Percentiles rank a stretch among this genome's conserved stretches.
phyloP scores from a whole-genome alignment of 2,888 invertebrate species.

The Nemotelus pantherinus region DNA sequence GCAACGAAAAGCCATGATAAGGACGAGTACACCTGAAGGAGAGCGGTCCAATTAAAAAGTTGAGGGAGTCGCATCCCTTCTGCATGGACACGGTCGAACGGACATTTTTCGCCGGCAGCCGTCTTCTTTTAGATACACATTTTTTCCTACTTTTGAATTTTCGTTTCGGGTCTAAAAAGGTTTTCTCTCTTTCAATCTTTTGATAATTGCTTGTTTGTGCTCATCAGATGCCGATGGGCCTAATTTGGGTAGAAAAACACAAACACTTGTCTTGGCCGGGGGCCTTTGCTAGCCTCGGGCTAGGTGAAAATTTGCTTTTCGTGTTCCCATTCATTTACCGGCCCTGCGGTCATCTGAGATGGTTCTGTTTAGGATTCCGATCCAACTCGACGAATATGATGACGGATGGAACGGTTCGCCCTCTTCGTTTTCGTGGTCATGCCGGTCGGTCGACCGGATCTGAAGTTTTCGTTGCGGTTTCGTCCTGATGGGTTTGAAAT shows the following conservation, averaged over 20 bases:
- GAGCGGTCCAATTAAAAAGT: slow-evolving; percentile 45
- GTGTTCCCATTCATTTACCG: slow-evolving; percentile 44
- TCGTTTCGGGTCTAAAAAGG: slow-evolving; percentile 37
- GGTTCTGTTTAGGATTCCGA: not conserved
- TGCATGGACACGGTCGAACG: slow-evolving; percentile 39
- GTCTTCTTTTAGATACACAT: slow-evolving; percentile 21
- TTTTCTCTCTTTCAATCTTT: slow-evolving; percentile 50
- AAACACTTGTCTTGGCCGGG: slow-evolving; percentile 48
- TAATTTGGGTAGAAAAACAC: slow-evolving; percentile 51
- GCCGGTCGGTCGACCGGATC: not conserved
- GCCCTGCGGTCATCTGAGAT: slow-evolving; percentile 22
- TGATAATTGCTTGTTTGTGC: slow-evolving; percentile 56
- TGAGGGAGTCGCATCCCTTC: slow-evolving; percentile 39
- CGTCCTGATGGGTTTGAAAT: not conserved
- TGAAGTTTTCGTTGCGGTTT: slow-evolving; percentile 21
- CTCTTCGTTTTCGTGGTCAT: not conserved
- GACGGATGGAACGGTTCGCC: not conserved
- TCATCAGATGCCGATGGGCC: slow-evolving; percentile 46
- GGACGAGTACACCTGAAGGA: slow-evolving; percentile 31
- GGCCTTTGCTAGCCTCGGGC: slow-evolving; percentile 39
- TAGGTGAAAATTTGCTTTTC: slow-evolving; percentile 49
- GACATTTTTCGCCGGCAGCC: slow-evolving; percentile 19
- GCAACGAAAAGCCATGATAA: slow-evolving; percentile 27
- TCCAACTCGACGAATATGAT: not conserved
- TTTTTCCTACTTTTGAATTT: slow-evolving; percentile 27